These are phyloP conservation scores for Chiloscyllium plagiosum DNA, from an alignment of 2,113 vertebrate genomes.

Conservation along the genomic window DNA sequence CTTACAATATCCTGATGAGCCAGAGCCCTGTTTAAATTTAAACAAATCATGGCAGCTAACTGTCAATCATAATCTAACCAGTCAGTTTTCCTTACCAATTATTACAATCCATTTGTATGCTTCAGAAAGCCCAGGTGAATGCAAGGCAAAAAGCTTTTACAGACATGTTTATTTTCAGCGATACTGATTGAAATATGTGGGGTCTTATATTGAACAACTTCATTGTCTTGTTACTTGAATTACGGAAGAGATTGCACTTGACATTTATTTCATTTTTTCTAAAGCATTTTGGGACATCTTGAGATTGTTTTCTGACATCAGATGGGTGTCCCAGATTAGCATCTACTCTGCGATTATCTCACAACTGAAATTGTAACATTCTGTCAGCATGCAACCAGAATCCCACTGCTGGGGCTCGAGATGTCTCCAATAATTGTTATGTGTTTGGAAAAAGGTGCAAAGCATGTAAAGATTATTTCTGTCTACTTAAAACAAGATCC, in stretches of 20 bases:
- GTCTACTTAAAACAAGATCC: too few species aligned
- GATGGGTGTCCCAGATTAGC: background rate
- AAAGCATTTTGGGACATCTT: background rate
- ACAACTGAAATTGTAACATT: background rate
- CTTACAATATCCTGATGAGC: too few species aligned
- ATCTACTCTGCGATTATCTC: background rate
- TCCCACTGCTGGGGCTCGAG: background rate
- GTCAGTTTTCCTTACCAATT: too few species aligned
- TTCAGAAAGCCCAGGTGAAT: too few species aligned
- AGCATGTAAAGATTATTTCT: too few species aligned
- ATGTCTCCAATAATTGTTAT: too few species aligned
- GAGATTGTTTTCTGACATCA: background rate
- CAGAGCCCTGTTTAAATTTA: too few species aligned
- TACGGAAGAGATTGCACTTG: background rate
- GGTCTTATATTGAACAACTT: background rate
- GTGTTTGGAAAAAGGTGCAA: too few species aligned
- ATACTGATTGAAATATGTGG: background rate
- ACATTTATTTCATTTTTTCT: background rate
- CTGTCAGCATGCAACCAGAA: background rate
- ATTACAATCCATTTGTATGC: too few species aligned
- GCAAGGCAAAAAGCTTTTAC: too few species aligned
- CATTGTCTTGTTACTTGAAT: background rate
- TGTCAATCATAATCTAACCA: too few species aligned
- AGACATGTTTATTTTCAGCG: background rate
- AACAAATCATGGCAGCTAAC: too few species aligned